Conservation (phyloP, 2,888 invertebrate genomes). For the Nemotelus nigrinus region DNA sequence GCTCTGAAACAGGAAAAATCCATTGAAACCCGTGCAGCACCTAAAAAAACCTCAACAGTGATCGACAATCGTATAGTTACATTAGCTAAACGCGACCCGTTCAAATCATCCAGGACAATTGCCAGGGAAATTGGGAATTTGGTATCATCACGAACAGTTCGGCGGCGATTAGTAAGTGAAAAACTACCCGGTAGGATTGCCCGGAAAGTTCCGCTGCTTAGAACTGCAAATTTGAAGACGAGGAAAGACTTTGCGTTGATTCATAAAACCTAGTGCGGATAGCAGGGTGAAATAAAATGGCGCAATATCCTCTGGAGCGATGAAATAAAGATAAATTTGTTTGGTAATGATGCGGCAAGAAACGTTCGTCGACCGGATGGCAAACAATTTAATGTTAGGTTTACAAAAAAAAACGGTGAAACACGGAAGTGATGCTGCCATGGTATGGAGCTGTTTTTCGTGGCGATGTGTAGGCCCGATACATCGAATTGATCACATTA, state of each 20-base stretch:
- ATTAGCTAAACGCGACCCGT: conserved; percentile 27
- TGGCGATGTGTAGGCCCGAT: conserved; percentile 37
- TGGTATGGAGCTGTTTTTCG: conserved; percentile 33
- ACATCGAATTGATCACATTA: conserved; percentile 28
- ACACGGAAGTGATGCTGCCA: not conserved
- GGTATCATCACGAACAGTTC: conserved; percentile 8
- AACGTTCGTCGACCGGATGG: conserved; percentile 5
- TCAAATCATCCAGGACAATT: conserved; percentile 15
- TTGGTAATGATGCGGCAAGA: conserved; percentile 16
- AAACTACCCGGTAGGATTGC: conserved; percentile 23
- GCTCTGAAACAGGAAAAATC: no score
- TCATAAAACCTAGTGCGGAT: conserved; percentile 1
- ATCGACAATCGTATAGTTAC: conserved; percentile 25
- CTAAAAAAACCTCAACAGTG: conserved; percentile 6
- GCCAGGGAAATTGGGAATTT: conserved; percentile 22
- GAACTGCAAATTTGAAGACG: conserved; percentile 24
- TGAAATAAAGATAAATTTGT: conserved; percentile 23
- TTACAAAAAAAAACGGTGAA: no score
- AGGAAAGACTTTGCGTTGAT: conserved; percentile 4
- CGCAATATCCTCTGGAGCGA: conserved; percentile 18
- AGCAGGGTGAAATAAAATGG: not conserved
- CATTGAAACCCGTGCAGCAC: conserved; percentile 8
- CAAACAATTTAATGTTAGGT: conserved; percentile 6
- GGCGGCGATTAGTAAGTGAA: conserved; percentile 20
- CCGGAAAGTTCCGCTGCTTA: conserved; percentile 8